Percentiles rank a stretch among this genome's conserved stretches.
Evolutionary conservation across 53 echinoderm and acorn worm species (phyloP).

Genomic region (Echinarachnius parma): DNA sequence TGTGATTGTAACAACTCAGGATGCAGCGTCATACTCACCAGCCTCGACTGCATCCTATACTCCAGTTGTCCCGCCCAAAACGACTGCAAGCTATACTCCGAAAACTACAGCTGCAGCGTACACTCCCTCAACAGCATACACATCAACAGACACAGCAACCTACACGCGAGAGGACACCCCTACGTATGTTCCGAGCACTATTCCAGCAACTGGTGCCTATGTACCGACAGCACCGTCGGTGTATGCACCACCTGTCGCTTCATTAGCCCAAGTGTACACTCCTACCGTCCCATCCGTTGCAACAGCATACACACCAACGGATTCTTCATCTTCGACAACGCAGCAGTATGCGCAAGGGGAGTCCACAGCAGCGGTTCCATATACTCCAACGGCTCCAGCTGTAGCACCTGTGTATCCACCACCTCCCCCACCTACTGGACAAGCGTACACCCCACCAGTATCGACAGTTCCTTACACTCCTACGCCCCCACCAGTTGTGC

Average conservation of each 20-base stretch:
- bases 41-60: no score
- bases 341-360: not conserved
- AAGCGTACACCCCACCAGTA: slow-evolving; percentile 16
- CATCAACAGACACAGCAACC: not conserved
- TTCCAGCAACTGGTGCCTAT: slow-evolving; percentile 2
- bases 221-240: slow-evolving; percentile 10
- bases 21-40: no score
- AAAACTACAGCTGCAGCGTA: slow-evolving; percentile 7
- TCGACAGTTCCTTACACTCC: not conserved
- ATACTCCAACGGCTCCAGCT: slow-evolving; percentile 14
- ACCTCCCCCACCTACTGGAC: not conserved
- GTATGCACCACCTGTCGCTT: not conserved
- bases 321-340: not conserved
- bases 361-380: not conserved
- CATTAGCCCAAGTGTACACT: slow-evolving; percentile 20
- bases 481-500: no score
- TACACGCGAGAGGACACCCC: not conserved
- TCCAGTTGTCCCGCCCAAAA: no score
- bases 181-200: not conserved
- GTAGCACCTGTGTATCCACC: slow-evolving; percentile 14
- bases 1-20: no score
- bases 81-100: slow-evolving; percentile 23
- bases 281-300: slow-evolving; percentile 9
- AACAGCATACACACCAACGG: slow-evolving; percentile 10
- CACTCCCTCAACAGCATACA: not conserved